Evolutionary conservation across 2,113 vertebrate species (phyloP), one percentile per base, ranked within the genome.

Genomic region (Loxodonta africana): DNA sequence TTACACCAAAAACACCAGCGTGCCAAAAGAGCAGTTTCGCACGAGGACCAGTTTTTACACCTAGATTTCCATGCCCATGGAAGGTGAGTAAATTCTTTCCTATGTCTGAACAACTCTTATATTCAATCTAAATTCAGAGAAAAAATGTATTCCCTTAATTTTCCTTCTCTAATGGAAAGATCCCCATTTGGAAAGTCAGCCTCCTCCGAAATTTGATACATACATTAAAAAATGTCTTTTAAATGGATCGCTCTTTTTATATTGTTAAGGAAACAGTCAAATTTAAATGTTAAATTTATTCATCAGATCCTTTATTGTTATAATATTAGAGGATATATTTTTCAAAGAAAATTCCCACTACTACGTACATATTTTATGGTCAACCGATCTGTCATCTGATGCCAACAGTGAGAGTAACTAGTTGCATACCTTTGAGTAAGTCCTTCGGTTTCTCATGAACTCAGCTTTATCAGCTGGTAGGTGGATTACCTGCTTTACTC

Each of bases 1-100:
- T 98, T 99, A 98, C 99, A 99, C 99, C 99, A 98, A 98, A 99
- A 99, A 98, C 99, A 99, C 99, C 99, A 99, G 99, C 99, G 99
- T 99, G 99, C 99, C 98, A 99, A 99, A 98, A 99, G 99, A 98
- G 99, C 99, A 9, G 85, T 99, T 6, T 99, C 98, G 1, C 99
- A 99, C 5, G 98, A 99, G 81, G 99, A 99, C 93, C 99, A 98
- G 97, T 99, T 99, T 76, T 95, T 99, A 97, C 99, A 98, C 63
- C 98, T 99, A 87, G 99, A 99, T 98, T 99, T 99, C 84, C 99
- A 99, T 53, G 99, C 99, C 83, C 99, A 99, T 92, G 99, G 99
- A 98, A 99, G 99, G 99, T 99, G 87, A 99, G 99, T 99, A 94
- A n/a, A 91, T 57, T 95, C 86, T 67, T 62, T 86, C 10, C 71